Evolutionary conservation across 2,797 vertebrate genomes (phyloP), one percentile per base, ranked within the genome.

Genomic region (Rhinella marina): DNA sequence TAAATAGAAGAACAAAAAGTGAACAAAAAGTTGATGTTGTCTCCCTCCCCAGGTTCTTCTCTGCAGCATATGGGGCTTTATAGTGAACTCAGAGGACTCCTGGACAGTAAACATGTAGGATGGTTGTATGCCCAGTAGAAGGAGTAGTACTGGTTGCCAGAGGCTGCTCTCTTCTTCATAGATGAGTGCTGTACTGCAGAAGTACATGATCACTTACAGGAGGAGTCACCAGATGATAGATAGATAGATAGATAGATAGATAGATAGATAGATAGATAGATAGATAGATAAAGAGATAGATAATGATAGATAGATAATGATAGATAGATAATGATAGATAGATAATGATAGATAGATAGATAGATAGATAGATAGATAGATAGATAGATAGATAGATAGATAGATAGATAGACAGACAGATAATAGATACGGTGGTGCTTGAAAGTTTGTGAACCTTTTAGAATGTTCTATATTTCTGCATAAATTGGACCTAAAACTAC

Each of bases 31-130:
- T 10, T 62, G 56, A 66, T 82, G 83, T 50, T 25, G 21, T 88
- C 76, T 81, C 84, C 27, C 62, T 68, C 76, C 56, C 82, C 29
- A 76, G 72, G 29, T 68, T 29, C 81, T 72, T 75, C n/a, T 88
- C 29, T 0, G n/a, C 23, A 85, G 84, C 68, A 85, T 64, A 85
- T 81, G 32, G 76, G 5, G 25, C 48, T 57, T 56, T 66, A 77
- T 76, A 27, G 64, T 0, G 52, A 72, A 19, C 8, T 32, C 68
- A 0, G 13, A 9, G 23, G n/a, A 61, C 13, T 50, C 14, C 50
- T 32, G 61, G 85, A 73, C 52, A 23, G 82, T 72, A 56, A 52
- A 32, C 25, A 23, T 57, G 27, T 23, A 32, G 56, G 62, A n/a
- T 23, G 41, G 61, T 11, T n/a, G 14, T n/a, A 41, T 78, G n/a